phyloP scores from a whole-genome alignment of 2,113 vertebrate species.

The Chionomys nivalis region DNA sequence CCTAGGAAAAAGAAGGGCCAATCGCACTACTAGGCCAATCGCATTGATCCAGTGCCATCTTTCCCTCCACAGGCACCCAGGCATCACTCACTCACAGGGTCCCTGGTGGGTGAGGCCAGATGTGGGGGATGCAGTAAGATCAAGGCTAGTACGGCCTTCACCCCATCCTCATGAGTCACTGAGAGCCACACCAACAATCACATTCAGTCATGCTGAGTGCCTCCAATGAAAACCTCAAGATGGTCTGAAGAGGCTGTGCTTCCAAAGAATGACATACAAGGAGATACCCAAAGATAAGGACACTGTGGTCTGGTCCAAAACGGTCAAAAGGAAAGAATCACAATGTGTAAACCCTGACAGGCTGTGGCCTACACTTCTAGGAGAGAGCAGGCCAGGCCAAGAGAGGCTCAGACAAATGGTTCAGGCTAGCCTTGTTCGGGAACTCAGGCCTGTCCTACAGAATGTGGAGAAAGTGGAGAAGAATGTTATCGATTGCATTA shows the following conservation, averaged over 20 bases:
- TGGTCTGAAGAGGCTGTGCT: neutral
- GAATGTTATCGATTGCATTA: neutral
- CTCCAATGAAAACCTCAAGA: neutral
- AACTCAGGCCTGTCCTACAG: neutral
- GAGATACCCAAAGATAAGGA: neutral
- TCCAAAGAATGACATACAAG: neutral
- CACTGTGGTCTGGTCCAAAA: neutral
- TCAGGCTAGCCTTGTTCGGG: neutral
- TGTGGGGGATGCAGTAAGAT: neutral
- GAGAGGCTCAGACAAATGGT: neutral
- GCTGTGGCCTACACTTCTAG: neutral
- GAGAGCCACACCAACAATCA: neutral
- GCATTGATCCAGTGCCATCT: neutral
- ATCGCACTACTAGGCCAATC: neutral
- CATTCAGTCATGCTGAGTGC: neutral
- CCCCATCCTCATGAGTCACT: neutral
- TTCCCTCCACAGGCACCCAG: neutral
- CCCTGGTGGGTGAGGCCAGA: neutral
- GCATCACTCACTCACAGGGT: neutral
- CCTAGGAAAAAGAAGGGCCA: neutral
- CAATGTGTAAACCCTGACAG: neutral
- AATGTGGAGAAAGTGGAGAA: neutral
- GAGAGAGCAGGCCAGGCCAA: neutral
- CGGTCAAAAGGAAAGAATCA: neutral
- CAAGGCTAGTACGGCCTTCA: neutral